Base-by-base conservation (phyloP, 2,113 vertebrate species). In the Pteruthius melanotis region DNA sequence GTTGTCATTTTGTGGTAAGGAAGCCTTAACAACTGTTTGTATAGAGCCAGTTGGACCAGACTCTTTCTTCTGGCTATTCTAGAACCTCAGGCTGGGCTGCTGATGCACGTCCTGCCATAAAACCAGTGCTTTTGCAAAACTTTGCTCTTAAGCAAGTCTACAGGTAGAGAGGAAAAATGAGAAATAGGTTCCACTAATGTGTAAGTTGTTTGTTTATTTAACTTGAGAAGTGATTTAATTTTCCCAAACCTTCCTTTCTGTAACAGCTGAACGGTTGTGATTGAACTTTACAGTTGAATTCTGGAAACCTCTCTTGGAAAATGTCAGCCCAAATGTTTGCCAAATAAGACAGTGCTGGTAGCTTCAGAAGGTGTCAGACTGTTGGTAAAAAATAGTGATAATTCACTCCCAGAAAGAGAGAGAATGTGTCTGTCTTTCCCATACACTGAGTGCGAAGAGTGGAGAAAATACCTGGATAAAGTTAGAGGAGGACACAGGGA, bases 151-250 rank as follows among this genome's bases (percentile, higher is more conserved):
- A 87, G 80, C 64, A 87, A 89, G 45, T 47, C 17, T 87, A 18
- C 10, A n/a, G 44, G 47, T 44, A 61, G 42, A 72, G 49, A 76
- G 54, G 37, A 65, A 64, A 37, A 86, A 80, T 54, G 37, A 92
- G 63, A 86, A 95, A 57, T n/a, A 64, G 31, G 45, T 84, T 84
- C 63, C 71, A 83, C 57, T 83, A 70, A 52, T 60, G 33, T n/a
- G 50, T 39, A 24, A 87, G 44, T 47, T 91, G 59, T 91, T 96
- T 89, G 56, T 91, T 96, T 87, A 63, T 82, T 89, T 89, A 87
- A 56, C 35, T 56, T 45, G 40, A 81, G 60, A 74, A 70, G 42
- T 63, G 17, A 54, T 84, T 84, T 87, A n/a, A 26, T 92, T 95
- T 94, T 89, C n/a, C 65, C 56, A 61, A 53, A 72, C 33, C 13